Conservation (phyloP, 2,888 invertebrate genomes). For the Dryocosmus kuriphilus region DNA sequence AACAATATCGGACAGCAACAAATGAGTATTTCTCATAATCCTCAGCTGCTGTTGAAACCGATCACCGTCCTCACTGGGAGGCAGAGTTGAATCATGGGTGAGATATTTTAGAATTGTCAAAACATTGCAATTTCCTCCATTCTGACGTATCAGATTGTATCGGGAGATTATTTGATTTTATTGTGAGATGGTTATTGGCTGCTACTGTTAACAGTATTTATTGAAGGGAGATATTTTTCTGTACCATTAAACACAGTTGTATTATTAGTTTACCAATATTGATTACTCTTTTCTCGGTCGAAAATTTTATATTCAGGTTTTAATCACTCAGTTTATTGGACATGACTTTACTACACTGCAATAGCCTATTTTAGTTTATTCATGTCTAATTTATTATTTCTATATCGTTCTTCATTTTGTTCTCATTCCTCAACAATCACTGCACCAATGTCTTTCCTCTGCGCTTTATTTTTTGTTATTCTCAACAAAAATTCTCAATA, state of each 20-base stretch:
- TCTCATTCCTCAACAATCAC: not conserved
- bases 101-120: not conserved
- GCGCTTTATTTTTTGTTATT: too few relatives aligned
- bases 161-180: not conserved
- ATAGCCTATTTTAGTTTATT: not conserved
- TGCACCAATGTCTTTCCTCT: too few relatives aligned
- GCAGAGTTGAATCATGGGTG: slow-evolving; percentile 68
- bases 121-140: not conserved
- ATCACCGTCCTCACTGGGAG: slow-evolving; percentile 74
- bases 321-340: not conserved
- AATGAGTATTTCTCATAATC: slow-evolving; percentile 70
- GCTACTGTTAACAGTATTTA: not conserved
- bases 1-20: slow-evolving; percentile 78
- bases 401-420: not conserved
- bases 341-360: not conserved
- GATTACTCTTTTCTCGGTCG: not conserved
- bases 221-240: slow-evolving; percentile 1
- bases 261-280: too few relatives aligned
- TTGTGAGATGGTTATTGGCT: not conserved
- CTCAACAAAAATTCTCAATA: too few relatives aligned
- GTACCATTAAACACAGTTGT: too few relatives aligned
- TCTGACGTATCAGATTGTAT: slow-evolving; percentile 5
- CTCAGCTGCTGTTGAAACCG: slow-evolving; percentile 74
- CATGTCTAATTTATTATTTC: not conserved
- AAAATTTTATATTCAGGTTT: not conserved